phyloP scores from a whole-genome alignment of 1,140 invertebrate genomes.

The Patella vulgata region DNA sequence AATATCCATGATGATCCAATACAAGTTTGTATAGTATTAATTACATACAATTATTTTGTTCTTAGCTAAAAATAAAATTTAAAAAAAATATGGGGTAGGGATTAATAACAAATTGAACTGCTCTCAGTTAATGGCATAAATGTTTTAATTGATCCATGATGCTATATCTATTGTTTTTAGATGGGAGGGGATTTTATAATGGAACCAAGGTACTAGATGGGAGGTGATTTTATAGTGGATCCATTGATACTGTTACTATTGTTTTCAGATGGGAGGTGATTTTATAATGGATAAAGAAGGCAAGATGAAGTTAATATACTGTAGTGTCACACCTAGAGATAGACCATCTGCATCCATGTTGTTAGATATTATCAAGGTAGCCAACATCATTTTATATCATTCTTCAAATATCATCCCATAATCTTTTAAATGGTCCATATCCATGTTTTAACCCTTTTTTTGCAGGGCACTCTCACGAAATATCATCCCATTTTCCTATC shows the following conservation, averaged over 20 bases:
- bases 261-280: constrained; percentile 64
- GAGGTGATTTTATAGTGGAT: no score
- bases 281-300: constrained; percentile 51
- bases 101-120: not conserved
- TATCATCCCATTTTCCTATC: not conserved
- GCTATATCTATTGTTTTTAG: no score
- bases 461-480: not conserved
- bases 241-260: no score
- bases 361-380: constrained; percentile 37
- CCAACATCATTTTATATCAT: not conserved
- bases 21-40: constrained; percentile 34
- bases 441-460: constrained; percentile 5
- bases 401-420: no score
- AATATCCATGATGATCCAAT: constrained; percentile 54
- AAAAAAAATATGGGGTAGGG: not conserved
- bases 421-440: not conserved
- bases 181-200: constrained; percentile 62
- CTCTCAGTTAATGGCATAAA: no score
- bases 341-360: constrained; percentile 43
- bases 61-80: not conserved
- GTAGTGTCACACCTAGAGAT: constrained; percentile 44
- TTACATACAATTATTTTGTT: not conserved
- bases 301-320: constrained; percentile 35
- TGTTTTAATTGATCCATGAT: no score
- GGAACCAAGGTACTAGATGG: constrained; percentile 35